Base-by-base conservation (phyloP, 2,113 vertebrate species). In the Sapajus apella region DNA sequence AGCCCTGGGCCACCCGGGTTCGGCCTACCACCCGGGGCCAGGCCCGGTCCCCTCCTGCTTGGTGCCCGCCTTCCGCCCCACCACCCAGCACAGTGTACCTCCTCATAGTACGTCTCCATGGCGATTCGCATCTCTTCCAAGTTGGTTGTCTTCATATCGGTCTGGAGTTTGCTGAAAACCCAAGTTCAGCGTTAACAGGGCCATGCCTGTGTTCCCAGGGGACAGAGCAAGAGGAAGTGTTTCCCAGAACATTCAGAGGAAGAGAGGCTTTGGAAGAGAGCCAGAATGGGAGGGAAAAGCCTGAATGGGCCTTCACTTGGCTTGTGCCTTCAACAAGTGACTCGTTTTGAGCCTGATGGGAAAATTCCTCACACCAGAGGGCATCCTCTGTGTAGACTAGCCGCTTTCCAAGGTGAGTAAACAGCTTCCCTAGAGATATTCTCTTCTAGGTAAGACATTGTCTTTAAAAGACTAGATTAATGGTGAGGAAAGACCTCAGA, bases 121-220 rank as follows among this genome's bases (percentile, higher is more conserved):
- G 99, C 98, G 64, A 99, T 98, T 97, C 98, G 99, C 98, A 99
- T 99, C 98, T 99, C 99, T 95, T 99, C 99, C 97, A 99, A 73
- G 98, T 98, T 98, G 23, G 98, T 99, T 56, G 98, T 99, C 98
- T 99, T 99, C 91, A 99, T 55, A 8, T 99, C 99, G 45, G 99
- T 98, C 97, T 99, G 99, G 25, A 99, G 98, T 97, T 99, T 99
- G 97, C 99, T 99, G 93, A 68, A 94, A 97, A 97, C 0, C 91
- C 72, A 98, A 73, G 92, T 58, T 81, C 6, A 56, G 5, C 90
- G 93, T 87, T 3, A 90, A 37, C 18, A 1, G 0, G 6, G 32
- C 70, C 35, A 82, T 12, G 27, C 25, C 16, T 20, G 9, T 14
- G 80, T 56, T 23, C 32, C 92, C 0, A 0, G 40, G 23, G 68